These are phyloP conservation scores for Propsilocerus akamusi DNA, from an alignment of 1,140 invertebrate species.

Conservation along the genomic window DNA sequence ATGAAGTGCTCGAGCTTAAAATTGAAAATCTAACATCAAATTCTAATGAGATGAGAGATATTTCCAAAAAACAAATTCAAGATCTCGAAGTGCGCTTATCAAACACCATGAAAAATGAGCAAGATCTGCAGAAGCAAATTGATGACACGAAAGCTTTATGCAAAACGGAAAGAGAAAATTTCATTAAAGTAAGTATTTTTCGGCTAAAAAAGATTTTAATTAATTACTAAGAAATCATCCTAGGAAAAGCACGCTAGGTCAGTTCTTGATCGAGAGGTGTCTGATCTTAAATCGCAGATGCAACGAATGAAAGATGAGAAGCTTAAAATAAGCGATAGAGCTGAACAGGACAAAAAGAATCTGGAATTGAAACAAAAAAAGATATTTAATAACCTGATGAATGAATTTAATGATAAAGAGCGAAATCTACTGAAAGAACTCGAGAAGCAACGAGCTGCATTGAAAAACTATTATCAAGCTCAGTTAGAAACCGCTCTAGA, in stretches of 20 bases:
- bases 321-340: slow-evolving; percentile 16
- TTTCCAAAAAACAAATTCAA: slow-evolving; percentile 13
- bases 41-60: slow-evolving; percentile 1
- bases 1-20: slow-evolving; percentile 16
- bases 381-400: not conserved
- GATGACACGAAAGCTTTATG: not conserved
- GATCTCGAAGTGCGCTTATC: slow-evolving; percentile 17
- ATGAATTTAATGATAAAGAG: slow-evolving; percentile 8
- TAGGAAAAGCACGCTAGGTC: not conserved
- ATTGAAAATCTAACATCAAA: slow-evolving; percentile 4
- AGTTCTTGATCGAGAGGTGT: not conserved
- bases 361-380: not conserved
- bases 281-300: slow-evolving; percentile 7
- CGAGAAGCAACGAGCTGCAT: slow-evolving; percentile 41
- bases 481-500: slow-evolving; percentile 58
- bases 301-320: slow-evolving; percentile 15
- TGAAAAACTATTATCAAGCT: slow-evolving; percentile 56
- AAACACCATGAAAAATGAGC: slow-evolving; percentile 14
- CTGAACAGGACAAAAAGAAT: slow-evolving; percentile 12
- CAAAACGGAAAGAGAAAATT: not conserved
- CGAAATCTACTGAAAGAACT: slow-evolving; percentile 28
- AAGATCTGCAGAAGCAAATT: slow-evolving; percentile 15
- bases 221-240: no score
- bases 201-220: not conserved
- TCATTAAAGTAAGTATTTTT: not conserved